These are phyloP conservation scores for Peromyscus californicus DNA, from an alignment of 2,113 vertebrate species.

Conservation along the genomic window DNA sequence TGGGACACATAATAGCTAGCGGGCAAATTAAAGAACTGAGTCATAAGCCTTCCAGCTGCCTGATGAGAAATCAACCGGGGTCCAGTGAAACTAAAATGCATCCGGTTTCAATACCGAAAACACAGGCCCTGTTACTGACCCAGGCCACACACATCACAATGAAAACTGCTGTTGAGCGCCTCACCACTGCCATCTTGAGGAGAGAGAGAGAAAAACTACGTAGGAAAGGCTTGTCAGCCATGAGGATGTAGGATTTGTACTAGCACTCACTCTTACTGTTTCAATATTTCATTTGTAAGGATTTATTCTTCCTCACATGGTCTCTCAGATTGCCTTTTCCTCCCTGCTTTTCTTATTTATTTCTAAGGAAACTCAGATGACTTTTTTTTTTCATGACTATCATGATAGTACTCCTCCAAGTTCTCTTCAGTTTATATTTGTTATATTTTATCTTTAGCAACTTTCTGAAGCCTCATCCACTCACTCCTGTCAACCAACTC, in stretches of 20 bases:
- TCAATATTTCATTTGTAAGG: neutral
- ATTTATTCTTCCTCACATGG: neutral
- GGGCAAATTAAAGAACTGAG: neutral
- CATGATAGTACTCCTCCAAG: too few species aligned
- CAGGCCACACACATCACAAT: neutral
- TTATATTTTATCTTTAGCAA: neutral
- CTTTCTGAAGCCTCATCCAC: neutral
- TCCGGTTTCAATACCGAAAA: neutral
- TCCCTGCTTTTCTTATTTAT: neutral
- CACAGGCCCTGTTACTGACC: neutral
- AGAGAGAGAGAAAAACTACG: neutral
- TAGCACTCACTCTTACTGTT: neutral
- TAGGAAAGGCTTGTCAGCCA: neutral
- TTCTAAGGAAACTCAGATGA: neutral
- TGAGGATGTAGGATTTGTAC: neutral
- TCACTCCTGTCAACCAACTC: neutral
- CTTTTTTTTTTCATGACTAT: neutral
- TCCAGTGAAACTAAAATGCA: neutral
- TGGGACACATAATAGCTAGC: constrained; percentile 4
- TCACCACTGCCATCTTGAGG: neutral
- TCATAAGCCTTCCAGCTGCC: neutral
- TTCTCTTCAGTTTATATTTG: neutral
- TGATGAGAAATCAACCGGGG: neutral
- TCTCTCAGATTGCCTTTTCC: neutral
- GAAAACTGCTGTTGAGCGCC: neutral